Evolutionary conservation across 1,140 invertebrate species (phyloP).

Genomic region (Chlorops oryzae): DNA sequence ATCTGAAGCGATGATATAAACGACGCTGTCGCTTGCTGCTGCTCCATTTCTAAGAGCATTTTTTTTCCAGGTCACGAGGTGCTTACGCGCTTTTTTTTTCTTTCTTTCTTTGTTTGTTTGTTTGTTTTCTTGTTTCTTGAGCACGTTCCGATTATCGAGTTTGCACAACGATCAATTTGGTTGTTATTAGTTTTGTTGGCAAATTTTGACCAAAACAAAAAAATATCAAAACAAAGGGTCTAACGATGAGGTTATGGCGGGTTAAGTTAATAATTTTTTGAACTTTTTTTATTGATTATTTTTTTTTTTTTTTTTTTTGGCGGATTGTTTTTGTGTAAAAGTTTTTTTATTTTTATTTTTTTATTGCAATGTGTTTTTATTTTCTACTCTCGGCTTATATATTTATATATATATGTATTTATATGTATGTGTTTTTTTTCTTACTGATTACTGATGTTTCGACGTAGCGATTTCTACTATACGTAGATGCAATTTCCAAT

Average conservation of each 20-base stretch:
- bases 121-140: too few relatives aligned
- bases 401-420: slow-evolving; percentile 17
- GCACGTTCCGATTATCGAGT: too few relatives aligned
- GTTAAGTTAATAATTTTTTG: slow-evolving; percentile 8
- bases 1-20: slow-evolving; percentile 78
- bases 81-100: too few relatives aligned
- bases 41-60: slow-evolving; percentile 78
- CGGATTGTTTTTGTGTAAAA: slow-evolving; percentile 12
- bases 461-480: too few relatives aligned
- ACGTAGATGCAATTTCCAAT: too few relatives aligned
- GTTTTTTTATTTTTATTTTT: slow-evolving; percentile 16
- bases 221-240: too few relatives aligned
- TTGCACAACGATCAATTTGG: too few relatives aligned
- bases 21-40: slow-evolving; percentile 66
- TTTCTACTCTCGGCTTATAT: slow-evolving; percentile 6
- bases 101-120: too few relatives aligned
- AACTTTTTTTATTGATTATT: slow-evolving; percentile 9
- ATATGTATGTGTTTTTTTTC: slow-evolving; percentile 22
- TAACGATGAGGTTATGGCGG: too few relatives aligned
- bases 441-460: too few relatives aligned
- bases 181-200: too few relatives aligned
- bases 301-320: slow-evolving; percentile 12
- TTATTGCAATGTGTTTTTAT: slow-evolving; percentile 14
- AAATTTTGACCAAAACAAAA: too few relatives aligned
- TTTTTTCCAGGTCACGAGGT: slow-evolving; percentile 39